These are phyloP conservation scores for Drosophila glabriapex DNA, from an alignment of 2,888 invertebrate species.

Conservation along the genomic window DNA sequence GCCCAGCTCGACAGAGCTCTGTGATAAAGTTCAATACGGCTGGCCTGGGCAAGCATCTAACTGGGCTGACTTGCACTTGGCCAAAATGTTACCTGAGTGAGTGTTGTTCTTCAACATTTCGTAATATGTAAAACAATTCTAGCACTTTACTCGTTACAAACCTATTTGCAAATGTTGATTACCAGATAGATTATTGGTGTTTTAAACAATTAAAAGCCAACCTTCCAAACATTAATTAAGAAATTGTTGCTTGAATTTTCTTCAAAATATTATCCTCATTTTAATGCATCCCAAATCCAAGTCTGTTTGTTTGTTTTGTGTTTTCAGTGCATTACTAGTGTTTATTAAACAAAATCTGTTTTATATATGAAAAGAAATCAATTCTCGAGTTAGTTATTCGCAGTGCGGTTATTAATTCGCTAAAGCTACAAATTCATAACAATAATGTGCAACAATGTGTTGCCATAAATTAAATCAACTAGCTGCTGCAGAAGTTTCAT, in stretches of 20 bases:
- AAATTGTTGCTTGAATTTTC: background rate
- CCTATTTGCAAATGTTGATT: background rate
- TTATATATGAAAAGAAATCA: background rate
- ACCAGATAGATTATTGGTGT: background rate
- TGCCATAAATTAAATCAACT: slow-evolving; percentile 14
- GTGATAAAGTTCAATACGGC: slow-evolving; percentile 61
- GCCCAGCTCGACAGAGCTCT: slow-evolving; percentile 43
- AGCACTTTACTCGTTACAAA: background rate
- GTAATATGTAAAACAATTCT: background rate
- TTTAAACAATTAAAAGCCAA: background rate
- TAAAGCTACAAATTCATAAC: background rate
- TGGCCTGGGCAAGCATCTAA: slow-evolving; percentile 26
- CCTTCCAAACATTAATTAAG: background rate
- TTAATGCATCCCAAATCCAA: background rate
- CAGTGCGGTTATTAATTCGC: background rate
- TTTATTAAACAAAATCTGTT: background rate
- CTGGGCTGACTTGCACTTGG: slow-evolving; percentile 3
- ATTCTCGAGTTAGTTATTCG: background rate
- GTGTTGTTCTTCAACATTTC: background rate
- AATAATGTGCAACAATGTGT: slow-evolving; percentile 13
- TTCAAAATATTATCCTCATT: background rate
- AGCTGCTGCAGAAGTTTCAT: background rate
- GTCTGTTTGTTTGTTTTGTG: background rate
- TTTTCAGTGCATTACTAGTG: background rate
- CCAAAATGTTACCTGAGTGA: background rate